Conservation (phyloP, 1,140 invertebrate species). For the Diabrotica undecimpunctata region DNA sequence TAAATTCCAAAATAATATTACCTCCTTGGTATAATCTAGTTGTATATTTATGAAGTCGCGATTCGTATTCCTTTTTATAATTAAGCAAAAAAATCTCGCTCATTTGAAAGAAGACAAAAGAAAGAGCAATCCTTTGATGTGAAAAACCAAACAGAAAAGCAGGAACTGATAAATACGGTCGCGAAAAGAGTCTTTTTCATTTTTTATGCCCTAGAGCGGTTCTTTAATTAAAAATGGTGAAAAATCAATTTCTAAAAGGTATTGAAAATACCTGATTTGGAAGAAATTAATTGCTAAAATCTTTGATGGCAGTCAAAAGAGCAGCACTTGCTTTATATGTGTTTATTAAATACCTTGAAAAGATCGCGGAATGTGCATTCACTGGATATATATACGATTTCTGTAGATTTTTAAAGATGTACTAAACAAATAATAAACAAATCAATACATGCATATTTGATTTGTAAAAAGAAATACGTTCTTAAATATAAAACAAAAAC, state of each 20-base stretch:
- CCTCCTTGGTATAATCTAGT: conserved; percentile 9
- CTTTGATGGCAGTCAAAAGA: conserved; percentile 21
- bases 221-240: conserved; percentile 36
- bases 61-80: conserved; percentile 17
- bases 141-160: conserved; percentile 28
- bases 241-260: conserved; percentile 35
- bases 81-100: conserved; percentile 23
- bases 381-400: neutral
- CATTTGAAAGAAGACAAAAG: conserved; percentile 25
- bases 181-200: conserved; percentile 19
- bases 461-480: too few species aligned
- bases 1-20: neutral
- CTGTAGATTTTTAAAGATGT: too few species aligned
- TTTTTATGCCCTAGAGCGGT: conserved; percentile 19
- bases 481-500: too few species aligned
- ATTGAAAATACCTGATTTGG: conserved; percentile 42
- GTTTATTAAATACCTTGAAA: neutral
- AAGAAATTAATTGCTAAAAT: conserved; percentile 41
- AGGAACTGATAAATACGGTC: conserved; percentile 34
- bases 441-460: too few species aligned
- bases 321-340: conserved; percentile 12
- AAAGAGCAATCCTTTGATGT: conserved; percentile 34
- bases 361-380: neutral
- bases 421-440: too few species aligned
- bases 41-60: conserved; percentile 5